These are phyloP conservation scores for Helicolenus hilgendorfi DNA, from an alignment of 2,797 vertebrate species.

Conservation along the genomic window DNA sequence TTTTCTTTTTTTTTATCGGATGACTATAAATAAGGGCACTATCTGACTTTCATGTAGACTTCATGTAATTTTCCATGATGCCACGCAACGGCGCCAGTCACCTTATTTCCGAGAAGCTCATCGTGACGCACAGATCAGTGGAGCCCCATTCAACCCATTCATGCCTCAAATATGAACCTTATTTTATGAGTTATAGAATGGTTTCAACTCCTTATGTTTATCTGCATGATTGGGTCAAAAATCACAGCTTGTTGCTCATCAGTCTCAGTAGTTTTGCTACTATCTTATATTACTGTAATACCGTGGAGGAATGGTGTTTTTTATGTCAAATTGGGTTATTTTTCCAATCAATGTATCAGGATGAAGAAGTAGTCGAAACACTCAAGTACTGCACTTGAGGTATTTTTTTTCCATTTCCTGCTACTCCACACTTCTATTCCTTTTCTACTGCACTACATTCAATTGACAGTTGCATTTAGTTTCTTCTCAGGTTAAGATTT, in stretches of 20 bases:
- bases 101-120: slow-evolving; percentile 34
- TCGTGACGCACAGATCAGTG: neutral
- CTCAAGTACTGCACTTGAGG: no score
- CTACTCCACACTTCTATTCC: neutral
- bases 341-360: no score
- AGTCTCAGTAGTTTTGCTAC: neutral
- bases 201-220: neutral
- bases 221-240: neutral
- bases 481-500: neutral
- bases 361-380: neutral
- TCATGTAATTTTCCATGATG: slow-evolving; percentile 57
- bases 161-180: neutral
- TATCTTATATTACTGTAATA: neutral
- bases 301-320: neutral
- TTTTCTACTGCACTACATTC: neutral
- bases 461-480: neutral
- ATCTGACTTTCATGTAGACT: neutral
- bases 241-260: neutral
- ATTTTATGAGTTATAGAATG: neutral
- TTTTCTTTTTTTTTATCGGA: neutral
- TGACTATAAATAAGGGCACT: neutral
- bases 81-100: slow-evolving; percentile 78
- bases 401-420: neutral
- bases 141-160: accelerated
- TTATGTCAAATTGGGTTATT: neutral